Evolutionary conservation across 2,888 invertebrate species (phyloP), one percentile per base, ranked within the genome.

Genomic region (Cecidostiba fungosa): DNA sequence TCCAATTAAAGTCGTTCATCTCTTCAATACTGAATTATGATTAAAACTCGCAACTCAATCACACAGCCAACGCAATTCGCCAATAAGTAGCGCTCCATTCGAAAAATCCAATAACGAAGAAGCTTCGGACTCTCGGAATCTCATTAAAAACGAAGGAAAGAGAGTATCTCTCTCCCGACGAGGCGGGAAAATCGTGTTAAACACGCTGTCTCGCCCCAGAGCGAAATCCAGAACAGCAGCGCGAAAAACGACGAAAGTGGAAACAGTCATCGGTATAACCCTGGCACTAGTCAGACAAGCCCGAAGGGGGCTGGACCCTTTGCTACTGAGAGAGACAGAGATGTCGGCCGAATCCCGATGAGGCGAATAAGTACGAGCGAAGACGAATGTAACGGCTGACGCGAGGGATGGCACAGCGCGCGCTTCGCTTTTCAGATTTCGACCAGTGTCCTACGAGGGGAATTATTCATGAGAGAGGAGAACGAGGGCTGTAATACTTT

Each of bases 381-480:
- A 87, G 87, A 85, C 84, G 82, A 80, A 82, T 84, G 85, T 85
- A 84, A 86, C 77, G 84, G 47, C 69, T 69, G 85, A 39, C 66
- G 79, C 59, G 47, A 23, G 69, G 62, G 74, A 23, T 36, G 62
- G 62, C n/a, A n/a, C n/a, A n/a, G 12, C n/a, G 39, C 29, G 76
- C 39, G 81, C 78, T 69, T 82, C 74, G 79, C 82, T 85, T 87
- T 86, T 84, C 88, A 82, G 88, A 89, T 89, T 89, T 89, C 90
- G 87, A 87, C 87, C 88, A 85, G 87, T 84, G 82, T 87, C 77
- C 85, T 85, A 81, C 88, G 84, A 76, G 77, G 86, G 74, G 91
- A 91, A 91, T 91, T 91, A 91, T 91, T 91, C 91, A 91, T 91
- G 90, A 91, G 90, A 87, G 85, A 89, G 87, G 86, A 26, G n/a